A percentile compares a stretch with the other conserved stretches of the same genome.
These are phyloP conservation scores for Perccottus glenii DNA, from an alignment of 2,113 vertebrate genomes.

Conservation along the genomic window DNA sequence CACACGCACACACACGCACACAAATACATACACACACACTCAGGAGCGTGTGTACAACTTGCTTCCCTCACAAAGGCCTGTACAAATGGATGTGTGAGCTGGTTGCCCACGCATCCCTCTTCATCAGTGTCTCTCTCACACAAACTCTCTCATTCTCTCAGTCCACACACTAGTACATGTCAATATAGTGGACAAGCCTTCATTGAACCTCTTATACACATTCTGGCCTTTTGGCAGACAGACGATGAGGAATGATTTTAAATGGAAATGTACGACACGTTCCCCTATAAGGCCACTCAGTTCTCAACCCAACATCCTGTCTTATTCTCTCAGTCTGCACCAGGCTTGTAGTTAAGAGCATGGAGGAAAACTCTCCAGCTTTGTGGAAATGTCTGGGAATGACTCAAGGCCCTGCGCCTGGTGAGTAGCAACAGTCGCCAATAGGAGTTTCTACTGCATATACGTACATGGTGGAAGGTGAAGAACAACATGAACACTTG, in stretches of 20 bases:
- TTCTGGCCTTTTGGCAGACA: slow-evolving; percentile 77
- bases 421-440: slow-evolving; percentile 60
- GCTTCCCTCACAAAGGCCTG: slow-evolving; percentile 59
- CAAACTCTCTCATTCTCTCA: slow-evolving; percentile 25
- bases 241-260: slow-evolving; percentile 74
- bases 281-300: slow-evolving; percentile 81
- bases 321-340: slow-evolving; percentile 59
- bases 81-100: slow-evolving; percentile 70
- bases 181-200: slow-evolving; percentile 74
- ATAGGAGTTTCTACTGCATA: slow-evolving; percentile 74
- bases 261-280: slow-evolving; percentile 72
- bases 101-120: slow-evolving; percentile 42
- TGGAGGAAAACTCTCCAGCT: slow-evolving; percentile 42
- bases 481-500: slow-evolving; percentile 74
- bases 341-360: slow-evolving; percentile 54
- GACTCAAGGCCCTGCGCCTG: slow-evolving; percentile 56
- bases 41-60: slow-evolving; percentile 51
- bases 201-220: slow-evolving; percentile 68
- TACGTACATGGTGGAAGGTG: slow-evolving; percentile 65
- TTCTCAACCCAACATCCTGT: slow-evolving; percentile 71
- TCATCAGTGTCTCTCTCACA: slow-evolving; percentile 30
- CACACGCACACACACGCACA: slow-evolving; percentile 24
- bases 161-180: slow-evolving; percentile 62
- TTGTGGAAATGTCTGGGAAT: slow-evolving; percentile 49
- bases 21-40: slow-evolving; percentile 36